Conservation (phyloP, 2,888 invertebrate genomes). For the Aphrophora alni region DNA sequence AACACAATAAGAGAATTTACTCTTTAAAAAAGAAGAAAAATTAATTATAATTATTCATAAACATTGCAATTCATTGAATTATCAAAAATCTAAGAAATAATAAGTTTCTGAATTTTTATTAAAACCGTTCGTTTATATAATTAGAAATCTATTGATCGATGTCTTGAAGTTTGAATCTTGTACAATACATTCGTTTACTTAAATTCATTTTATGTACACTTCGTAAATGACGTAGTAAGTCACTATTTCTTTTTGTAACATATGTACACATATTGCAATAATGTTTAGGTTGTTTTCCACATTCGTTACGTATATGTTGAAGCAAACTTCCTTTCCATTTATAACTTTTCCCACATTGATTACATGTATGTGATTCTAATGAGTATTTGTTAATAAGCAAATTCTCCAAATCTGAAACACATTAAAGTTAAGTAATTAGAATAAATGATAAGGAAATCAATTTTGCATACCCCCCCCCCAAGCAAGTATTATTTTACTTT, state of each 20-base stretch:
- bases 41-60: too few relatives aligned
- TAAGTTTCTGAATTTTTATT: too few relatives aligned
- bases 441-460: too few relatives aligned
- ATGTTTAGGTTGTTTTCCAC: conserved; percentile 36
- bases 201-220: not conserved
- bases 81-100: too few relatives aligned
- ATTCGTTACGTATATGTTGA: conserved; percentile 45
- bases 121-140: too few relatives aligned
- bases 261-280: conserved; percentile 1
- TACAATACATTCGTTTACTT: not conserved
- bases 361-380: not conserved
- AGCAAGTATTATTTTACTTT: too few relatives aligned
- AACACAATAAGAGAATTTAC: too few relatives aligned
- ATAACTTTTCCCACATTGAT: conserved; percentile 26
- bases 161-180: not conserved
- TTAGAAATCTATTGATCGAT: not conserved
- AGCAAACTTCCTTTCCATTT: conserved; percentile 38
- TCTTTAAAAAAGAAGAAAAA: too few relatives aligned
- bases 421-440: not conserved
- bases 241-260: conserved; percentile 9
- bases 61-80: too few relatives aligned
- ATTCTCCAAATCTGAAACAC: not conserved
- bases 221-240: not conserved
- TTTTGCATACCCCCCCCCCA: too few relatives aligned
- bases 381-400: not conserved